phyloP scores from a whole-genome alignment of 2,797 vertebrate species.

The Macropus fuliginosus region DNA sequence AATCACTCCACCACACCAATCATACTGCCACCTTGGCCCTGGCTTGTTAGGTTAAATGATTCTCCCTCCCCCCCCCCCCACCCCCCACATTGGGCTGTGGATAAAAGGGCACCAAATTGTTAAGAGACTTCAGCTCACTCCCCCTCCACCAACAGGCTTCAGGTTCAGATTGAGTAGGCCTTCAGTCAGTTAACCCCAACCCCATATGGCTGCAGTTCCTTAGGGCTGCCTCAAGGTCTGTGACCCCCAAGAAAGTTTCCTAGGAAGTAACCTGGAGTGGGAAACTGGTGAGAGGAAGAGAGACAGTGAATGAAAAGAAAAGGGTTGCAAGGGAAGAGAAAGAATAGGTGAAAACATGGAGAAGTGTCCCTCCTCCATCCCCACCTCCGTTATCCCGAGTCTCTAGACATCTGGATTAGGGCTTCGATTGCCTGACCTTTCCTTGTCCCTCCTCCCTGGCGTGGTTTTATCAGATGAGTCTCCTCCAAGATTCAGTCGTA shows the following conservation, averaged over 20 bases:
- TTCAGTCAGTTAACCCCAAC: slow-evolving; percentile 30
- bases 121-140: slow-evolving; percentile 32
- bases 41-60: neutral
- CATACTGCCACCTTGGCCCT: neutral
- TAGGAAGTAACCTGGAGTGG: neutral
- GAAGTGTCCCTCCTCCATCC: neutral
- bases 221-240: neutral
- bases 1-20: neutral
- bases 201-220: neutral
- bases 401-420: no score
- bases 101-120: neutral
- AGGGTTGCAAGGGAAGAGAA: neutral
- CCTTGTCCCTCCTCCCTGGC: neutral
- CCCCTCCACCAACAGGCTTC: slow-evolving; percentile 48
- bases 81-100: neutral
- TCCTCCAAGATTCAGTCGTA: neutral
- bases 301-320: neutral
- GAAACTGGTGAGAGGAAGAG: neutral
- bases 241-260: neutral
- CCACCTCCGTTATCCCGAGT: neutral
- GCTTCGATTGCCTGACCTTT: neutral
- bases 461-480: neutral
- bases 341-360: neutral
- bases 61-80: neutral
- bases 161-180: neutral